Conservation (phyloP, 2,888 invertebrate genomes). For the Ochlodes sylvanus region DNA sequence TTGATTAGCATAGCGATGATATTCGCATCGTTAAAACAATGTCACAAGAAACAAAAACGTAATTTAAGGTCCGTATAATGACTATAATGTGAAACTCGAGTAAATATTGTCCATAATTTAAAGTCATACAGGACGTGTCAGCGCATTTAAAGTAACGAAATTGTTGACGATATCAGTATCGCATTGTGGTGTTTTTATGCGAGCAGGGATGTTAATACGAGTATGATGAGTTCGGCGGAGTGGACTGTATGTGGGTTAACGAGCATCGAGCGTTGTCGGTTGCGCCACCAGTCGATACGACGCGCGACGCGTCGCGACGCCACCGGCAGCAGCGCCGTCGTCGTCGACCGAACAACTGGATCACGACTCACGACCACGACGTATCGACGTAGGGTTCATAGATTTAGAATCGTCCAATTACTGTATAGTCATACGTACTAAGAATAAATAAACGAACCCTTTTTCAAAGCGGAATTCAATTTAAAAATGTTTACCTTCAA, state of each 20-base stretch:
- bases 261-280: constrained; percentile 54
- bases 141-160: constrained; percentile 11
- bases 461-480: too few species aligned
- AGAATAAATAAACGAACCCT: too few species aligned
- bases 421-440: background rate
- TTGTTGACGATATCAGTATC: constrained; percentile 17
- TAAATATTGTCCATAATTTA: constrained; percentile 2
- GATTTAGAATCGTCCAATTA: constrained; percentile 4
- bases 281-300: constrained; percentile 54
- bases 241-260: constrained; percentile 75
- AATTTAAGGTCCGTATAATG: background rate
- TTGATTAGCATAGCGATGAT: background rate
- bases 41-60: background rate
- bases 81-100: background rate
- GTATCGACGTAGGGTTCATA: constrained; percentile 4
- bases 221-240: constrained; percentile 54
- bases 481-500: too few species aligned
- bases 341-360: constrained; percentile 41
- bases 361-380: constrained; percentile 13
- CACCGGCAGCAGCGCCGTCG: constrained; percentile 37
- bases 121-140: background rate
- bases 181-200: constrained; percentile 32
- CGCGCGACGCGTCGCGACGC: constrained; percentile 45
- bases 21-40: background rate
- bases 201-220: constrained; percentile 49